Base-by-base conservation (phyloP, 2,888 invertebrate genomes). In the Pammene fasciana region DNA sequence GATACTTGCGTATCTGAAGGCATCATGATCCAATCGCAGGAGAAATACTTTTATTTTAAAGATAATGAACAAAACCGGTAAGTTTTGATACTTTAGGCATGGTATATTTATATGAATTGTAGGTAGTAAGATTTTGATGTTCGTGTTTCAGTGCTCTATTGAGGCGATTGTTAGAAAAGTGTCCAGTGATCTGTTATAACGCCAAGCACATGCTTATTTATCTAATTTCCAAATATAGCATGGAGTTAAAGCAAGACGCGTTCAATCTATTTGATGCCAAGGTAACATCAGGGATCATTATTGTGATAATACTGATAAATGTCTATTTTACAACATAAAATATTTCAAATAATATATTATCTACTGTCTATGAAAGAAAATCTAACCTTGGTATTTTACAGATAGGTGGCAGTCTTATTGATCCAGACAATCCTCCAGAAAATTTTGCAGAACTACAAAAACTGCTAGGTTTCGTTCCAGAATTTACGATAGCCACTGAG, bases 371-470 rank as follows among this genome's bases (percentile, higher is more conserved):
- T 38, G 7, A 38, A 38, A 38, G 9, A 6, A 9, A 38, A 38
- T 2, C 7, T 9, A 43, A 11, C 8, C 5, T 4, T 9, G 11
- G 8, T 52, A 9, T 52, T 16, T 67, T 9, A 70, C 52, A 90
- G 89, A 86, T 93, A 41, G 93, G 87, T 0, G 87, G 83, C 14
- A 84, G 86, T 78, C 79, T 93, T 0, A 61, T 93, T 55, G 85
- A 89, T 18, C 89, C 93, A 0, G 93, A 93, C 64, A 81, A 86
- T 57, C 85, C 88, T 0, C 87, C 89, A 8, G 82, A 84, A 18
- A 82, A 80, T 48, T 92, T 93, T 73, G 74, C 79, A 10, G 84
- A 85, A 13, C 73, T 90, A 0, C 86, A 90, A 71, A 84, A 83
- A 73, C 65, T 85, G 10, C 36, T 90, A 18, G 78, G 76, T 0